Evolutionary conservation across 2,113 vertebrate species (phyloP).

Genomic region (Leptobrachium ailaonicum): DNA sequence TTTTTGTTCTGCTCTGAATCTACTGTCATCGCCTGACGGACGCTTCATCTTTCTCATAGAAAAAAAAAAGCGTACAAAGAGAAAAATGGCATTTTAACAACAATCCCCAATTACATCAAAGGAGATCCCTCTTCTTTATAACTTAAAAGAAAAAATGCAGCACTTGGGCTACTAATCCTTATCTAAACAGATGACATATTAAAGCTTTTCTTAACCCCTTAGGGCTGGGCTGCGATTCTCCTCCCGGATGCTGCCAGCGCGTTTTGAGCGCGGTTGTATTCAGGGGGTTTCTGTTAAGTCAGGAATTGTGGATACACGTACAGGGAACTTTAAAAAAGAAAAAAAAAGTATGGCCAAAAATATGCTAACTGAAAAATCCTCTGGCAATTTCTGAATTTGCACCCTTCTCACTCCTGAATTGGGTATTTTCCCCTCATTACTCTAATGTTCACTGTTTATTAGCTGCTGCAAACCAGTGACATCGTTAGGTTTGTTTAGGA

Average conservation of each 20-base stretch:
- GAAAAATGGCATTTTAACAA: constrained; percentile 16
- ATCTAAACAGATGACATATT: constrained; percentile 38
- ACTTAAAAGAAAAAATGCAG: constrained; percentile 27
- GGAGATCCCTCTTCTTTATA: constrained; percentile 13
- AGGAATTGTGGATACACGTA: too few relatives aligned
- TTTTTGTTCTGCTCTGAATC: not conserved
- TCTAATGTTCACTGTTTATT: too few relatives aligned
- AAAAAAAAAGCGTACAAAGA: constrained; percentile 14
- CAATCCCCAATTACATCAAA: constrained; percentile 24
- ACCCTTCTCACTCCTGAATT: too few relatives aligned
- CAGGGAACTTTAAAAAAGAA: too few relatives aligned
- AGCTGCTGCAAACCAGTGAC: too few relatives aligned
- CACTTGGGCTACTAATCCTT: constrained; percentile 26
- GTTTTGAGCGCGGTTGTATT: not conserved
- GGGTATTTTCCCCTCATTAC: too few relatives aligned
- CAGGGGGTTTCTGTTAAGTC: too few relatives aligned
- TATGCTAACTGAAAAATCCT: too few relatives aligned
- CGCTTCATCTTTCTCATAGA: constrained; percentile 5
- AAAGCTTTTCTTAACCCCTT: constrained; percentile 10
- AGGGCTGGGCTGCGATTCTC: not conserved
- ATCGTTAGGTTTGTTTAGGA: too few relatives aligned
- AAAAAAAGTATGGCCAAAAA: too few relatives aligned
- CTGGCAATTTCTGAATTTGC: too few relatives aligned
- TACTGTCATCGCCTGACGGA: constrained; percentile 29
- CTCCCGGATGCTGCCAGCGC: not conserved